Conservation (phyloP, 2,113 vertebrate species). For the Sardina pilchardus region DNA sequence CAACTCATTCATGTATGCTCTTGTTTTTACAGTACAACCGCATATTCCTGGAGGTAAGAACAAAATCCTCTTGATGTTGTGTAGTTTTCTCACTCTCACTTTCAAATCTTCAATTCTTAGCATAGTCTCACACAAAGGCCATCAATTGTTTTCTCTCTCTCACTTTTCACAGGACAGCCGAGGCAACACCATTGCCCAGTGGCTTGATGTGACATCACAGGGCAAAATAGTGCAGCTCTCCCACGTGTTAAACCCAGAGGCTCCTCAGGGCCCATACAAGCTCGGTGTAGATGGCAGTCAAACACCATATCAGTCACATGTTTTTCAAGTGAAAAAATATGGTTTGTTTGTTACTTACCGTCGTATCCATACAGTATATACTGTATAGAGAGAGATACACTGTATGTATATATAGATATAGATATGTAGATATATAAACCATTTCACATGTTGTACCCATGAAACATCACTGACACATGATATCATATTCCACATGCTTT, state of each 20-base stretch:
- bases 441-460: no score
- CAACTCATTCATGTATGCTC: background rate
- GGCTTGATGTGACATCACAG: background rate
- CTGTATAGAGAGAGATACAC: no score
- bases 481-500: background rate
- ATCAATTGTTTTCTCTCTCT: no score
- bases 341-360: background rate
- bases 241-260: background rate
- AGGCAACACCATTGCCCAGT: background rate
- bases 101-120: background rate
- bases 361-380: no score
- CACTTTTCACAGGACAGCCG: background rate
- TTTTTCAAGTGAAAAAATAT: background rate
- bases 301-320: background rate
- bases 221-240: background rate
- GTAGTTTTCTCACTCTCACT: background rate
- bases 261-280: background rate
- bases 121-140: background rate
- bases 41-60: background rate
- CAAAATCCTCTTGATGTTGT: background rate
- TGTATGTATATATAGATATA: background rate
- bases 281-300: background rate
- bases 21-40: background rate
- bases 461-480: no score
- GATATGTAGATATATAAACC: no score